Base-by-base conservation (phyloP, 1,140 invertebrate species). In the Sycobia sp. region DNA sequence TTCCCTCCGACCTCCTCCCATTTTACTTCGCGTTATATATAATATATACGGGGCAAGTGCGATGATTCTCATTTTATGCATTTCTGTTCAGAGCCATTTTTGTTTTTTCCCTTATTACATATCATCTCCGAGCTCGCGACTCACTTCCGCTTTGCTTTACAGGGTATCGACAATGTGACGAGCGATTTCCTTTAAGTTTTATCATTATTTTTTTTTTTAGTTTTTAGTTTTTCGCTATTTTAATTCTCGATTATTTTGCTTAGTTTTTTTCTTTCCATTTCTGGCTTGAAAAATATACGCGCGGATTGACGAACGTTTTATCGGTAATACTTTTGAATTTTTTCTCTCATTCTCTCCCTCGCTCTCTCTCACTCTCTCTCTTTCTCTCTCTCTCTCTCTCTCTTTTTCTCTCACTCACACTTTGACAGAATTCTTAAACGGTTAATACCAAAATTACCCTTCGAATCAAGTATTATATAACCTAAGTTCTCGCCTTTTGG, bases 151-250 rank as follows among this genome's bases (percentile, higher is more conserved):
- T 38, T 53, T 46, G 41, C 29, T 59, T 58, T 58, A 65, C 62
- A 58, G 62, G 62, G 62, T 65, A 65, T 65, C 63, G 63, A 65
- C 63, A 65, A 65, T 60, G 50, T 60, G 63, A 65, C 57, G 70
- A 73, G 54, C 59, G 57, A 66, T 56, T 66, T 66, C 27, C 39
- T 54, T 65, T 59, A 44, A 16, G 39, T 49, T 44, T 57, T 23
- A 41, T 44, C 8, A 14, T 23, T 47, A 36, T 47, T 58, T 58
- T 16, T 59, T 49, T 18, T 25, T 22, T 20, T 36, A 10, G 3
- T 54, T 51, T 34, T 38, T 57, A 4, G 32, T n/a, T 51, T 43
- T 43, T 44, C 22, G n/a, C n/a, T n/a, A n/a, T n/a, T n/a, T n/a
- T n/a, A n/a, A n/a, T n/a, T n/a, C n/a, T n/a, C n/a, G n/a, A n/a